Percentiles rank a stretch among this genome's conserved stretches.
Conservation (phyloP, 2,888 invertebrate genomes). For the Trissonchulus latispiculum region DNA sequence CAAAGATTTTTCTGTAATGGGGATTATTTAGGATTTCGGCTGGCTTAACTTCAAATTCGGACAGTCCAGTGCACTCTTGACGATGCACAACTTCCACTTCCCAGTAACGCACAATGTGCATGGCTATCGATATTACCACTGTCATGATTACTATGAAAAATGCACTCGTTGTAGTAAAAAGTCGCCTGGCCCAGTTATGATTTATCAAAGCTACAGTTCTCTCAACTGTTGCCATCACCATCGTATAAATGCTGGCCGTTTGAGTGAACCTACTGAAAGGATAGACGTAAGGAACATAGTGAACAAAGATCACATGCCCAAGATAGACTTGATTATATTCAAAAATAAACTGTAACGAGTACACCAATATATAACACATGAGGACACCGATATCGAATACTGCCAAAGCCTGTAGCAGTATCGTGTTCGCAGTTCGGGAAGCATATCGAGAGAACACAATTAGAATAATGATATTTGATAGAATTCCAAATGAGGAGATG, state of each 20-base stretch:
- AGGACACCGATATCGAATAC: constrained; percentile 13
- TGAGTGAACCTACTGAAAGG: constrained; percentile 14
- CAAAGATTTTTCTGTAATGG: background rate
- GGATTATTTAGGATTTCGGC: background rate
- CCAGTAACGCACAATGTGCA: constrained; percentile 13
- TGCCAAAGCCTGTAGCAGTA: constrained; percentile 7
- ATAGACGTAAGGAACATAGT: constrained; percentile 3
- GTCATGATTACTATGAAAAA: constrained; percentile 1
- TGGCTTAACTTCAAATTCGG: background rate
- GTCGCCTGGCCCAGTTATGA: background rate
- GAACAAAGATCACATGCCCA: background rate
- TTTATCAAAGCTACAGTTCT: background rate
- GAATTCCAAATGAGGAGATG: background rate
- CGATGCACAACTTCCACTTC: constrained; percentile 1
- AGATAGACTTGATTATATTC: background rate
- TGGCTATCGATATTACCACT: background rate
- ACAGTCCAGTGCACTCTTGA: constrained; percentile 2
- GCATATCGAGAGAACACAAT: background rate
- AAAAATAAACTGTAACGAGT: constrained; percentile 12
- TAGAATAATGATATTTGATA: constrained; percentile 9
- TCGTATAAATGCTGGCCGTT: constrained; percentile 11
- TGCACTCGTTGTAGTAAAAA: background rate
- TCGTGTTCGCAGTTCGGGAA: background rate
- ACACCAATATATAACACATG: constrained; percentile 7
- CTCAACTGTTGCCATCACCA: constrained; percentile 12